phyloP scores from a whole-genome alignment of 2,113 vertebrate species.

The Barbus barbus region DNA sequence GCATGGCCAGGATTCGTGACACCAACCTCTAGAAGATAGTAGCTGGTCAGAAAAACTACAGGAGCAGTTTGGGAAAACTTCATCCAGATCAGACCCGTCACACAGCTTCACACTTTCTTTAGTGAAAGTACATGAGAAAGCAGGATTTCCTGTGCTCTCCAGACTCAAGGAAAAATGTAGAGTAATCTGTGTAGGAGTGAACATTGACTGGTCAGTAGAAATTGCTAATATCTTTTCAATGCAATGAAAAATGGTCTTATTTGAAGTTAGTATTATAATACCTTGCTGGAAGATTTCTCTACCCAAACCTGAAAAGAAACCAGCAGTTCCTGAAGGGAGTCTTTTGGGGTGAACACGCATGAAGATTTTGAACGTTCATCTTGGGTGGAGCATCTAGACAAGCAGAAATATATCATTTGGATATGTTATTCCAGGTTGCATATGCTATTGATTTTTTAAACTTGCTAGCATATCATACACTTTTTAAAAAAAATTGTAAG shows the following conservation, averaged over 20 bases:
- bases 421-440: not conserved
- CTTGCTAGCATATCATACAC: not conserved
- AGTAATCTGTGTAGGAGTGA: constrained; percentile 55
- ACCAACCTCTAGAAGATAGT: constrained; percentile 61
- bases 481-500: not conserved
- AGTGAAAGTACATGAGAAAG: constrained; percentile 63
- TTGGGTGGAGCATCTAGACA: constrained; percentile 63
- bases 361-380: not conserved
- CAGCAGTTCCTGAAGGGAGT: constrained; percentile 53
- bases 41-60: constrained; percentile 50
- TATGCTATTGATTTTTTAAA: not conserved
- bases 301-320: constrained; percentile 58
- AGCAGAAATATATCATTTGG: not conserved
- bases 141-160: not conserved
- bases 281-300: constrained; percentile 46
- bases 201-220: not conserved
- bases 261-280: constrained; percentile 26
- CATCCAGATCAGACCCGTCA: rapidly evolving
- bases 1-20: no score
- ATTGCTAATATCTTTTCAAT: not conserved
- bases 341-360: constrained; percentile 67
- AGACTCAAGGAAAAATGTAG: constrained; percentile 56
- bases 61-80: constrained; percentile 64
- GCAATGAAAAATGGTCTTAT: not conserved
- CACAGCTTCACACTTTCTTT: constrained; percentile 25